These are phyloP conservation scores for Bombus soroeensis DNA, from an alignment of 1,140 invertebrate species.

Conservation along the genomic window DNA sequence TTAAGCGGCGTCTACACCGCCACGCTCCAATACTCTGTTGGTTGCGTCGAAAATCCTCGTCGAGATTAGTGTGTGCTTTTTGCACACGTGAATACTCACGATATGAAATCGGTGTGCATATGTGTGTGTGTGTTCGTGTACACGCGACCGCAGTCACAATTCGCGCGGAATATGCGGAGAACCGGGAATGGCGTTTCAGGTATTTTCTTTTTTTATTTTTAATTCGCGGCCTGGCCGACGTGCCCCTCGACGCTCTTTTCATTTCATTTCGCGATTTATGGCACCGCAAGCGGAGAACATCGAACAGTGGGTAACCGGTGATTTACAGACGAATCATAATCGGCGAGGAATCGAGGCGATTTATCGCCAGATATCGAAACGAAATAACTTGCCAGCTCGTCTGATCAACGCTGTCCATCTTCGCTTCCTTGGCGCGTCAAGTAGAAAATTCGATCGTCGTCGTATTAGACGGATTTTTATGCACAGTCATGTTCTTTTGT, in stretches of 20 bases:
- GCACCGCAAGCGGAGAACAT: conserved; percentile 40
- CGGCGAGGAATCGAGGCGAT: conserved; percentile 64
- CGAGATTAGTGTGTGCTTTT: neutral
- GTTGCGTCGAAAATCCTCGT: neutral
- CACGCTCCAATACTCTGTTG: neutral
- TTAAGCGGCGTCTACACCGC: conserved; percentile 21
- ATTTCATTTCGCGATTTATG: conserved; percentile 78
- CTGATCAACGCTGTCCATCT: neutral
- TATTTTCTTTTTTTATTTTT: conserved; percentile 62
- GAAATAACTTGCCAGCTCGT: conserved; percentile 27
- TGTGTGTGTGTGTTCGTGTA: neutral
- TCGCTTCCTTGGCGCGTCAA: neutral
- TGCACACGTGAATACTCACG: neutral
- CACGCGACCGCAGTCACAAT: conserved; percentile 43
- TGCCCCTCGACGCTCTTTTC: conserved; percentile 46
- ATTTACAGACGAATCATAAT: conserved; percentile 80
- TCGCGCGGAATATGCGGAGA: conserved; percentile 9
- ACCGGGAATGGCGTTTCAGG: neutral
- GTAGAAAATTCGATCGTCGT: neutral
- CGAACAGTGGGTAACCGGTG: conserved; percentile 59
- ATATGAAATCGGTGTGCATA: neutral
- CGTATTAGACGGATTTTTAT: too few species aligned
- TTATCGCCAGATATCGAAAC: conserved; percentile 77
- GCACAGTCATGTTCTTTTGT: too few species aligned
- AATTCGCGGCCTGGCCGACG: conserved; percentile 48